Percentiles rank a stretch among this genome's conserved stretches.
phyloP scores from a whole-genome alignment of 2,888 invertebrate genomes.

The Nephrotoma guestfalica region DNA sequence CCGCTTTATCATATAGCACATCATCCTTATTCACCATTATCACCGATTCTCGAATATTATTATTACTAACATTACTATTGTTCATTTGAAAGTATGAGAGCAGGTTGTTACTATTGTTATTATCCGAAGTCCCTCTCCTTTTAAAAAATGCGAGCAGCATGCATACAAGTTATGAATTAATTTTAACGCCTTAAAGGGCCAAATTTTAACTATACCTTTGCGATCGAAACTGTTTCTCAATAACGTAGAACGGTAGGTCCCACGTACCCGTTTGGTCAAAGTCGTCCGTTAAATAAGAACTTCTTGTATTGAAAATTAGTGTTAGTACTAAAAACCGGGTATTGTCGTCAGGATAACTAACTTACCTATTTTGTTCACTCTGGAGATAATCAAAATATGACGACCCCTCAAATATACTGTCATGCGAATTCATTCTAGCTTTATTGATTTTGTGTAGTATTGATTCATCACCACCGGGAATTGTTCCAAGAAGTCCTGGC shows the following conservation, averaged over 20 bases:
- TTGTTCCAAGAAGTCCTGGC: constrained; percentile 24
- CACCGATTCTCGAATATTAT: not conserved
- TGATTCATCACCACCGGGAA: not conserved
- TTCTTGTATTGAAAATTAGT: not conserved
- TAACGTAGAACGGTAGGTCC: constrained; percentile 39
- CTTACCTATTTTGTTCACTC: constrained; percentile 35
- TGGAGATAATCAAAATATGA: constrained; percentile 24
- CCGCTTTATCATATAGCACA: not conserved
- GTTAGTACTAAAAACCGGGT: not conserved
- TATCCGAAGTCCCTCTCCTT: not conserved
- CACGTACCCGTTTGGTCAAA: constrained; percentile 36
- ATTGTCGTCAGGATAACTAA: constrained; percentile 6
- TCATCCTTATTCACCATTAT: not conserved
- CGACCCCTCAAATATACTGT: constrained; percentile 15
- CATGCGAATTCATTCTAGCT: constrained; percentile 3
- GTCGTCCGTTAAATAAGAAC: not conserved
- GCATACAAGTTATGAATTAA: not conserved
- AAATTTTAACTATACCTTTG: constrained; percentile 9
- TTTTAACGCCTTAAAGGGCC: not conserved
- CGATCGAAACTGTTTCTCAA: constrained; percentile 21
- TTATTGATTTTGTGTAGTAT: not conserved
- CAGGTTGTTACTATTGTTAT: not conserved
- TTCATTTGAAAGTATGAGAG: not conserved
- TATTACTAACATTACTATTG: not conserved
- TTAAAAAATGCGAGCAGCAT: not conserved